Conservation (phyloP, 92 coral and sea anemone species). For the Plumapathes pennacea region DNA sequence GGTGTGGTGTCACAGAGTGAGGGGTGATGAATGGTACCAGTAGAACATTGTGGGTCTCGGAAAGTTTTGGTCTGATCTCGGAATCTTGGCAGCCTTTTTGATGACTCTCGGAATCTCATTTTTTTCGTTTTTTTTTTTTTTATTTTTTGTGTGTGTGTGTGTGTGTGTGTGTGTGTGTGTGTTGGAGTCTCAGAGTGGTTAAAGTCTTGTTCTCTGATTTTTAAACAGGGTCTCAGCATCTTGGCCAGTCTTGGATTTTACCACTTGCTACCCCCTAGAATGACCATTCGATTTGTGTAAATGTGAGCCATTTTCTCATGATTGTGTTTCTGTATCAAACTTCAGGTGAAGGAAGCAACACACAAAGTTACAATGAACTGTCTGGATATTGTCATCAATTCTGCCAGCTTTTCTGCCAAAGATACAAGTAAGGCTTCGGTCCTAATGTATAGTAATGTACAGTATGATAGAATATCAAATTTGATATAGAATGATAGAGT, state of each 20-base stretch:
- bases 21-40: no score
- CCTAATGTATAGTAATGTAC: not conserved
- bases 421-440: constrained; percentile 55
- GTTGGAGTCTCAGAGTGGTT: no score
- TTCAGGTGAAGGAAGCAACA: constrained; percentile 76
- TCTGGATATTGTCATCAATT: constrained; percentile 70
- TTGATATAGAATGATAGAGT: not conserved
- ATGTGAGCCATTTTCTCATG: not conserved
- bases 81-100: no score
- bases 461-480: not conserved
- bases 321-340: not conserved
- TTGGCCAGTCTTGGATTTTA: not conserved
- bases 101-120: no score
- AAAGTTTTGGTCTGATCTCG: no score
- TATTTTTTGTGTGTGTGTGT: no score
- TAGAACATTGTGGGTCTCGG: no score
- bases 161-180: no score
- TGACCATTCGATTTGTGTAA: not conserved
- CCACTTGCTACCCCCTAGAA: not conserved
- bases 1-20: no score
- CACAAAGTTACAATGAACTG: constrained; percentile 85
- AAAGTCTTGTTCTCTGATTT: no score
- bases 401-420: constrained; percentile 65
- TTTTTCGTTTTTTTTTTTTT: no score
- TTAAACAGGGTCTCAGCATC: not conserved